Base-by-base conservation (phyloP, 2,888 invertebrate species). In the Melikaiella ostensackeni region DNA sequence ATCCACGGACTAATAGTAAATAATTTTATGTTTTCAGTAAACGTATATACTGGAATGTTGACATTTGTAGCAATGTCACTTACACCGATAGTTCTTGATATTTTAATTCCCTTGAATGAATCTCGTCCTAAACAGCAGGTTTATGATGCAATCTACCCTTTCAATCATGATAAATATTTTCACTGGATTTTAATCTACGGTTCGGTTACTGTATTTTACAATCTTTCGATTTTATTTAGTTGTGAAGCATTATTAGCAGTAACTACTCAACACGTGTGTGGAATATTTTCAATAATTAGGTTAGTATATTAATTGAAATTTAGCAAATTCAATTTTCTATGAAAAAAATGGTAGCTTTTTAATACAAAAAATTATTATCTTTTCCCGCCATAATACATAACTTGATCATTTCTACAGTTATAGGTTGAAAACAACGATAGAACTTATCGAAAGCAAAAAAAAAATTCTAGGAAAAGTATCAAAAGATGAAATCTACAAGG, bases 241-340 rank as follows among this genome's bases (percentile, higher is more conserved):
- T 66, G 42, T 2, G 66, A 66, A 21, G 13, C 66, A 42, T 27
- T 66, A 19, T 27, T 42, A 21, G 66, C 66, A 13, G 46, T 66
- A 16, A 66, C 66, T 27, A 46, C 66, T 16, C 66, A 42, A 46
- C 66, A 66, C 19, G 42, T 46, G 16, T 66, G 66, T 27, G 42
- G 66, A 24, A 8, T 66, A 9, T 66, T 66, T 46, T 11, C 42
- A 66, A 66, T 66, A 42, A 42, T 66, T 27, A 27, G 66, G 66
- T 66, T 0, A 66, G 19, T 19, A 16, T 16, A 38, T 38, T 42
- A 16, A 19, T 50, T 50, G 9, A 2, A 30, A 30, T 30, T 30
- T 30, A 4, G 4, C 2, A 2, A 30, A 30, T 30, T 30, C 30
- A 30, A 30, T 30, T 30, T 4, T 30, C 4, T 2, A 30, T 30